Base-by-base conservation (phyloP, 2,113 vertebrate genomes). In the Chroicocephalus ridibundus region DNA sequence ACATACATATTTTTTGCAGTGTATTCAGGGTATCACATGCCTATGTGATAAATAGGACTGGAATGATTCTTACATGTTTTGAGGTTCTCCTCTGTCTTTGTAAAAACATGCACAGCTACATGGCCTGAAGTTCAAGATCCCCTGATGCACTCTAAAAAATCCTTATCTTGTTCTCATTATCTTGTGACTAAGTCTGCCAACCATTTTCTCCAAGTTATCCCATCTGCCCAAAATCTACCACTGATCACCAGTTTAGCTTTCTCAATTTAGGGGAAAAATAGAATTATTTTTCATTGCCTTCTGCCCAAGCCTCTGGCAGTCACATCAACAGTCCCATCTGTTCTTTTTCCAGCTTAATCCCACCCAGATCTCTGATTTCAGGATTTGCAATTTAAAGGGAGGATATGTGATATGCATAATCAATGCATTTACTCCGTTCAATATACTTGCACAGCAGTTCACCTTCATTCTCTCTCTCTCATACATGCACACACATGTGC, bases 301-400 rank as follows among this genome's bases (percentile, higher is more conserved):
- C 96, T 98, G 97, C 97, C 95, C 93, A 93, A 96, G 96, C 93
- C 97, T 96, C 97, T 97, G 97, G 97, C 97, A 98, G 91, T 79
- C 97, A 82, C 54, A 97, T 96, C 91, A 94, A 95, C 20, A 34
- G 96, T 97, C 94, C 98, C 98, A 98, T 98, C 98, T 98, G 98
- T 96, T 98, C 97, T 94, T 94, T 96, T 93, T 95, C 96, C 91
- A 94, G 92, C 61, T 96, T 97, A 97, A 98, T 97, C 96, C 97
- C 96, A 97, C 94, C 93, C 96, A 97, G 96, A 97, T 97, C 96
- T 97, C 94, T 95, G 91, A 94, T 97, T 98, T 97, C 95, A 97
- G 94, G 90, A 93, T 92, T 97, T 97, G 83, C 93, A 96, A 60
- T 97, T 97, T 85, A 92, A 96, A 96, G 77, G 74, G 32, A 94